Evolutionary conservation across 2,797 vertebrate genomes (phyloP), one percentile per base, ranked within the genome.

Genomic region (Paguma larvata): DNA sequence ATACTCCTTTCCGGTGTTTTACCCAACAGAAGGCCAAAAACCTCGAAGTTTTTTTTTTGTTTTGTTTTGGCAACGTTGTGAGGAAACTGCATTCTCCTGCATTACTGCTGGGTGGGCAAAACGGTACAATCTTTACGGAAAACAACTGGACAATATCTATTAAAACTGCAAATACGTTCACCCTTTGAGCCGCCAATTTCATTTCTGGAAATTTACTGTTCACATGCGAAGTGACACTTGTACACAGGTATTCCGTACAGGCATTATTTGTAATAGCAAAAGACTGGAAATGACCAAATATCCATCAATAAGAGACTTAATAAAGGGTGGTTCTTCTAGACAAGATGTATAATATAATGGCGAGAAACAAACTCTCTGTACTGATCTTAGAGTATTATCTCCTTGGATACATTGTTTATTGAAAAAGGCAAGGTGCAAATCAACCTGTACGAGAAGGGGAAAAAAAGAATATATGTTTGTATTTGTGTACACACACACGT

Each of bases 151-250:
- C 16, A n/a, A 3, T 4, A 23, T 25, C 78, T 83, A 12, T 67
- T 59, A 75, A 56, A 30, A 30, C 56, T 19, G 85, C 8, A 96
- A 65, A 85, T 30, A 34, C 75, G 18, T 1, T 41, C 13, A n/a
- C 41, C 27, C 44, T 85, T 25, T 70, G 83, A 56, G 34, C 53
- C 27, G 13, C 68, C 75, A 21, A 19, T 67, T 84, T 51, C 56
- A 73, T 67, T 90, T 72, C 77, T 48, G 32, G 78, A 87, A 95
- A 88, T n/a, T 30, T 51, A 93, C 91, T 5, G 21, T 38, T 89
- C n/a, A 32, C 3, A 23, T 32, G 46, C 10, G 34, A 68, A 80
- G 30, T 15, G 38, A 83, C 9, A 34, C 41, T 53, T 62, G 48
- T 48, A 41, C 25, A 6, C 1, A 51, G 59, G 6, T 32, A 15